Evolutionary conservation across 2,888 invertebrate genomes (phyloP), one percentile per base, ranked within the genome.

Genomic region (Rhopalosiphum nymphaeae): DNA sequence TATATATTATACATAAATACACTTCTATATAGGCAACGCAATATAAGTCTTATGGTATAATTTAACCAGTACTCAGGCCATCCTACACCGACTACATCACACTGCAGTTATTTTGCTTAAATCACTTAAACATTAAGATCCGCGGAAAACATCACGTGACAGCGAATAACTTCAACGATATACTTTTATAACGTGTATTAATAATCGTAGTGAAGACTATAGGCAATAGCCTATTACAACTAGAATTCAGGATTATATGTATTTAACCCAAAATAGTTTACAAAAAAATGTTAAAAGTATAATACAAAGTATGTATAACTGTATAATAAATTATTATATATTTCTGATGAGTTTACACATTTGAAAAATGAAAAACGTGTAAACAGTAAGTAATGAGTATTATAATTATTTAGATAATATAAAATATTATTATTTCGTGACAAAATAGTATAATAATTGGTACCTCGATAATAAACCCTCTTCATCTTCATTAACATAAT

Each of bases 31-130:
- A 46, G 21, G 21, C 36, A 10, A 26, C 26, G 25, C 26, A 36
- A 67, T 36, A 91, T 91, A 78, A 91, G 49, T 53, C 78, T 46
- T 91, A 26, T 26, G 10, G 36, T 90, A 67, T n/a, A 90, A 90
- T 90, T 67, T 11, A 10, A 67, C 78, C 91, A 25, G 44, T 16
- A 44, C 86, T 29, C 16, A 16, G 13, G 49, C 25, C 13, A 46
- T n/a, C 0, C 7, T n/a, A 1, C 5, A 29, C 26, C 86, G 46
- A 5, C 16, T 46, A 78, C 2, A 44, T 13, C 78, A 21, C 36
- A 2, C 36, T 36, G 9, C 0, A 78, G 9, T 78, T 21, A 36
- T 78, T 78, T 78, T 36, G 9, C 21, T 78, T 36, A 21, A 78
- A 9, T 21, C 21, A 36, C 21, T 36, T 36, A 7, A 21, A 21